phyloP scores from a whole-genome alignment of 2,888 invertebrate species.

The Phengaris alcon region DNA sequence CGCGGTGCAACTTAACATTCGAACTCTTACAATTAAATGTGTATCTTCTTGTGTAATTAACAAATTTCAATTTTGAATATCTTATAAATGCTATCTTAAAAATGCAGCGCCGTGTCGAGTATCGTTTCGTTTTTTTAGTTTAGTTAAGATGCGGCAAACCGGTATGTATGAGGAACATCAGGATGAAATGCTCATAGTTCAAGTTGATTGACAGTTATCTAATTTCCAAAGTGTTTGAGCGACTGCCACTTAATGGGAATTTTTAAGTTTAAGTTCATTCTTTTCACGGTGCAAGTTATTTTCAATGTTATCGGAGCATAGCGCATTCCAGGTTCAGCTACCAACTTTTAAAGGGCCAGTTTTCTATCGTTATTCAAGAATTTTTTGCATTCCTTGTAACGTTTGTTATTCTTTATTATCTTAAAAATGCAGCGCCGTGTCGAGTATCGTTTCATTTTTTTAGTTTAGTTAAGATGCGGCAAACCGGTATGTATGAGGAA shows the following conservation, averaged over 20 bases:
- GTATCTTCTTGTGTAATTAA: too few relatives aligned
- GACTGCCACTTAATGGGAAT: background rate
- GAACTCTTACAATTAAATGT: too few relatives aligned
- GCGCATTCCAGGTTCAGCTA: background rate
- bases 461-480: too few relatives aligned
- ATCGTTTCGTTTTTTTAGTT: too few relatives aligned
- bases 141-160: too few relatives aligned
- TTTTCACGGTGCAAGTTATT: background rate
- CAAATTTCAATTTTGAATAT: too few relatives aligned
- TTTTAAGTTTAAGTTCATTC: background rate
- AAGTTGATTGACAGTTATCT: background rate
- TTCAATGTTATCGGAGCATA: conserved; percentile 5
- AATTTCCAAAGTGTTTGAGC: background rate
- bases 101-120: too few relatives aligned
- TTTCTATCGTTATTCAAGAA: conserved; percentile 6
- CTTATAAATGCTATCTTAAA: too few relatives aligned
- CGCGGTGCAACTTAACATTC: too few relatives aligned
- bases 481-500: too few relatives aligned
- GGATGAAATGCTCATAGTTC: background rate
- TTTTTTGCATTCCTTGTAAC: background rate
- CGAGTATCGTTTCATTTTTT: too few relatives aligned
- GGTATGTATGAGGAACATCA: background rate
- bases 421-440: too few relatives aligned
- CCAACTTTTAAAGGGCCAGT: conserved; percentile 5
- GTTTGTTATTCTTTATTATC: background rate